Percentiles rank a stretch among this genome's conserved stretches.
Conservation (phyloP, 1,140 invertebrate species). For the Colletes gigas region DNA sequence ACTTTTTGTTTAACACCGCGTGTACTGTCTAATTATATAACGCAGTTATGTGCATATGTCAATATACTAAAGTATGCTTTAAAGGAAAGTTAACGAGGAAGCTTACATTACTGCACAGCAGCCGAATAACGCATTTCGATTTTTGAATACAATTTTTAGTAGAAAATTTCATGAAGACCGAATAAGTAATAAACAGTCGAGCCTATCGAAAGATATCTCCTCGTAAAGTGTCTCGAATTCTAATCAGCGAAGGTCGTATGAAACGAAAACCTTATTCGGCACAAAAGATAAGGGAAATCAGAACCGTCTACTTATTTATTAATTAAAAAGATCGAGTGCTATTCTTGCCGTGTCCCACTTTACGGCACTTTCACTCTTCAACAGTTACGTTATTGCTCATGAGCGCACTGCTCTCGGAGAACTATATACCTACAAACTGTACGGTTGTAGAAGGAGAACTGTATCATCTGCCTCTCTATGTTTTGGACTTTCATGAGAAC, state of each 20-base stretch:
- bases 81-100: slow-evolving; percentile 20
- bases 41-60: slow-evolving; percentile 36
- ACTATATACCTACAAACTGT: slow-evolving; percentile 47
- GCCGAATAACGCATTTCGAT: neutral
- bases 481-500: slow-evolving; percentile 59
- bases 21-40: slow-evolving; percentile 59
- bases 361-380: slow-evolving; percentile 77
- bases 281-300: slow-evolving; percentile 18
- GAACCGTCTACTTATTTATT: slow-evolving; percentile 67
- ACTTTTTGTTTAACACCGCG: slow-evolving; percentile 58
- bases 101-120: neutral
- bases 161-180: neutral
- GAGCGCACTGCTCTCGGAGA: slow-evolving; percentile 56
- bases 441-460: slow-evolving; percentile 40
- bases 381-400: slow-evolving; percentile 74
- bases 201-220: neutral
- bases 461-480: slow-evolving; percentile 41
- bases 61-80: neutral
- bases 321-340: slow-evolving; percentile 68
- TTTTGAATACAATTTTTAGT: neutral
- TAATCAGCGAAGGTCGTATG: slow-evolving; percentile 47
- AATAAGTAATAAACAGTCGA: neutral
- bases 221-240: neutral
- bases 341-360: slow-evolving; percentile 71
- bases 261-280: slow-evolving; percentile 33